A percentile compares a stretch with the other conserved stretches of the same genome.
These are phyloP conservation scores for Orgyia antiqua DNA, from an alignment of 2,888 invertebrate species.

Conservation along the genomic window DNA sequence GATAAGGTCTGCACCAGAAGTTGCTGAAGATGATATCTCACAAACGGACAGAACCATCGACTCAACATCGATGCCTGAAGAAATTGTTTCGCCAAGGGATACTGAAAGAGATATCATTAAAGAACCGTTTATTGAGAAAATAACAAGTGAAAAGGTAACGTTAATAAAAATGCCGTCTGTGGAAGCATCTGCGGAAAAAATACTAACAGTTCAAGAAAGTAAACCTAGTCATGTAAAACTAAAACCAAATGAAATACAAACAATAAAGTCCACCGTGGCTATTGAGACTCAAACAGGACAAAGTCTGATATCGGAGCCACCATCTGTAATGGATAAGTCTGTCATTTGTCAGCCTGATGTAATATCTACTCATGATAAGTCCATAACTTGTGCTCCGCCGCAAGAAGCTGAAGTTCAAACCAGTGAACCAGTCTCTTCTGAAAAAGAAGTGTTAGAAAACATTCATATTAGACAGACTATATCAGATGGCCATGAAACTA, in stretches of 20 bases:
- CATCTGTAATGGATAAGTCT: slow-evolving; percentile 62
- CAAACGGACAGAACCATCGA: slow-evolving; percentile 81
- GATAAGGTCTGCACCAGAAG: slow-evolving; percentile 50
- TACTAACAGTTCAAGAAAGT: slow-evolving; percentile 34
- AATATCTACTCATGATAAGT: slow-evolving; percentile 65
- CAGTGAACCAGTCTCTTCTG: slow-evolving; percentile 66
- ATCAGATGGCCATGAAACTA: slow-evolving; percentile 82
- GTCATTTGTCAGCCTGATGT: slow-evolving; percentile 56
- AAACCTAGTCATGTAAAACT: slow-evolving; percentile 31
- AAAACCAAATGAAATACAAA: slow-evolving; percentile 20
- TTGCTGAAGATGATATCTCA: slow-evolving; percentile 66
- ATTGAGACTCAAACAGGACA: slow-evolving; percentile 84
- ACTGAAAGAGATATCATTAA: slow-evolving; percentile 24
- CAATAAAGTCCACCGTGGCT: slow-evolving; percentile 34
- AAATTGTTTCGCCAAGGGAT: slow-evolving; percentile 71
- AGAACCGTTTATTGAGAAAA: slow-evolving; percentile 23
- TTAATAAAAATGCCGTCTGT: slow-evolving; percentile 28
- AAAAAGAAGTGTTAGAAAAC: slow-evolving; percentile 76
- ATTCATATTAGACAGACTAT: slow-evolving; percentile 82
- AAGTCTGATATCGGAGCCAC: slow-evolving; percentile 71
- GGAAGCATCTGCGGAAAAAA: slow-evolving; percentile 29
- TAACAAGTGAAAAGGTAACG: slow-evolving; percentile 4
- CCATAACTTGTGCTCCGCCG: slow-evolving; percentile 72
- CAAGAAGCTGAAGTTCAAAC: slow-evolving; percentile 81
- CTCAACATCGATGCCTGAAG: slow-evolving; percentile 85